Conservation (phyloP, 2,113 vertebrate genomes). For the Apodemus speciosus region DNA sequence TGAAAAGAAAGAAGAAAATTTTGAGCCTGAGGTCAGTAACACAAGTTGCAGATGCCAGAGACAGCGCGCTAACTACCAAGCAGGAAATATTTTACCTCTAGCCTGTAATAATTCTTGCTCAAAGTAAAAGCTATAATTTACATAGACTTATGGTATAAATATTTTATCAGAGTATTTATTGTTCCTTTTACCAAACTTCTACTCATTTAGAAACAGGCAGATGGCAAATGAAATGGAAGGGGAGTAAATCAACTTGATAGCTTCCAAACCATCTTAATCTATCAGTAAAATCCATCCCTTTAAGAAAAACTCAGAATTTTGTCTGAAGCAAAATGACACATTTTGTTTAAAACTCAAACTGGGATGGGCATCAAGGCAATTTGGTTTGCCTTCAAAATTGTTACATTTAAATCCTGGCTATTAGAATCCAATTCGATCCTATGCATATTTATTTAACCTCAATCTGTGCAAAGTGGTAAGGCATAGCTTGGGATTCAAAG, state of each 20-base stretch:
- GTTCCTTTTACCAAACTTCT: background rate
- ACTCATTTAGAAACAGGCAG: conserved; percentile 16
- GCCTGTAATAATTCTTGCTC: conserved; percentile 20
- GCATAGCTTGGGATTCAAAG: background rate
- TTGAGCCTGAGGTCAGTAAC: conserved; percentile 32
- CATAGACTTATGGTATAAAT: conserved; percentile 22
- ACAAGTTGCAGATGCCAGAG: conserved; percentile 13
- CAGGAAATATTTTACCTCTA: background rate
- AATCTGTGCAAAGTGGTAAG: background rate
- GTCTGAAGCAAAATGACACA: conserved; percentile 28
- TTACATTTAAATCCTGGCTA: background rate
- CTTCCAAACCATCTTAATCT: background rate
- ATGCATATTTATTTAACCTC: conserved; percentile 10
- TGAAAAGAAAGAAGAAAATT: conserved; percentile 29
- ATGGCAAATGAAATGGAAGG: conserved; percentile 45
- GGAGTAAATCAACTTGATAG: conserved; percentile 37
- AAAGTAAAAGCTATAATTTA: conserved; percentile 35
- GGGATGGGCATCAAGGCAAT: background rate
- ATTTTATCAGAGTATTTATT: conserved; percentile 45
- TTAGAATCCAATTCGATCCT: background rate
- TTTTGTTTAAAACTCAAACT: conserved; percentile 10
- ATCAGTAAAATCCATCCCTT: background rate
- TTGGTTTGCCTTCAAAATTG: background rate
- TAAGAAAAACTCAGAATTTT: background rate
- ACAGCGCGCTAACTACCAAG: background rate